Base-by-base conservation (phyloP, 1,140 invertebrate genomes). In the Sycobia sp. region DNA sequence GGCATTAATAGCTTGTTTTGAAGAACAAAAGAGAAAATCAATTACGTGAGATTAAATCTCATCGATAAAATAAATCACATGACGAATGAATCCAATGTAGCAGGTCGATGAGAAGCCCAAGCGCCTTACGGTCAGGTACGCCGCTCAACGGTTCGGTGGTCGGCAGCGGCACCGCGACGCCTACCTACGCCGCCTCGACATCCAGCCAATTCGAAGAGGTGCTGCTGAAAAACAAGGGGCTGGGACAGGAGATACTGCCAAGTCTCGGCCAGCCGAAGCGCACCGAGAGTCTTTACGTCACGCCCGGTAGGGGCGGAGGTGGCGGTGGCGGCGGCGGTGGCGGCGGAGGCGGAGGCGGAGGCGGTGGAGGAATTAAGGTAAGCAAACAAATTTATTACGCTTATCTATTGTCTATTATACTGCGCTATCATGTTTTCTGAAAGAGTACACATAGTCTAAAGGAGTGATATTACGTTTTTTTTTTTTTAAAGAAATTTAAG, bases 221-320 rank as follows among this genome's bases (percentile, higher is more conserved):
- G 20, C 84, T 91, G 56, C 72, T 94, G 66, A 86, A 90, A 72
- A 91, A 94, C 75, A 84, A 91, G 68, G 88, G 84, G 59, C 84
- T 94, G 49, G 91, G 91, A 44, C 93, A 94, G 81, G 93, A 94
- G 76, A 94, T 95, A 75, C 87, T 92, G 71, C 90, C 91, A 34
- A 91, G 91, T 70, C 87, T 86, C 54, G 87, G 88, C 65, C 91
- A 94, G 75, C 93, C 92, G 38, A 94, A 94, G 77, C 84, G 94
- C 68, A 95, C 93, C 50, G 93, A 95, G 75, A 95, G 93, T 78
- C 82, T 91, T 47, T 91, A 87, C 18, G 62, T 65, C 1, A 65
- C 62, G 7, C 62, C 62, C 1, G 55, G 62, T 36, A 43, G 62
- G 27, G 69, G 67, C 82, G 38, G 76, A 77, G 49, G 75, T 36